Base-by-base conservation (phyloP, 2,888 invertebrate genomes). In the Encarsia formosa region DNA sequence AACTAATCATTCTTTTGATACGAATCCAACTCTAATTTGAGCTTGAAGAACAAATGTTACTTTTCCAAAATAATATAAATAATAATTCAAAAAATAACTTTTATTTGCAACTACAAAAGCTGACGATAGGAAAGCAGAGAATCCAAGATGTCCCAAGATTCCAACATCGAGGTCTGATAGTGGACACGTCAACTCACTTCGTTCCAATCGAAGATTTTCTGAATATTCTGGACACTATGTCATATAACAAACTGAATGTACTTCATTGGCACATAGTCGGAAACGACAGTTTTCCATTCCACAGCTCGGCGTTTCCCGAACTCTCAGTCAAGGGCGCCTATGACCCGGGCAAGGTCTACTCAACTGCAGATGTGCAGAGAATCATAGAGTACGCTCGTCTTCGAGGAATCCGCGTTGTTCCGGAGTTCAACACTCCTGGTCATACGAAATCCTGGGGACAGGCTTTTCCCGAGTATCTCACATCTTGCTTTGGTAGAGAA, bases 261-360 rank as follows among this genome's bases (percentile, higher is more conserved):
- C 84, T 96, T 56, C 95, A 96, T 71, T 96, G 95, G 95, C 96
- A 96, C 70, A 88, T 97, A 43, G 88, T 89, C 0, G 96, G 96
- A 70, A 93, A 94, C 70, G 88, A 91, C 65, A 89, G 93, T 57
- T 96, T 96, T 70, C 94, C 95, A 0, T 96, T 88, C 68, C 80
- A 86, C 61, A 94, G 93, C 68, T 75, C 74, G 41, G 78, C 69
- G 34, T 95, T 84, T 71, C 94, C 95, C 0, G 80, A 87, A 57
- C 76, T 95, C 3, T 67, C 72, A 3, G 48, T 50, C 3, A 66
- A 78, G 59, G 91, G 90, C 3, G 86, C 90, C 0, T 91, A 81
- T 63, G 78, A 84, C 61, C 76, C 79, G 0, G 71, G 77, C 1
- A 77, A 81, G 66, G 76, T 86, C 2, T 91, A 91, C 70, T 80